Evolutionary conservation across 2,888 invertebrate species (phyloP).

Genomic region (Eupsilia transversa): DNA sequence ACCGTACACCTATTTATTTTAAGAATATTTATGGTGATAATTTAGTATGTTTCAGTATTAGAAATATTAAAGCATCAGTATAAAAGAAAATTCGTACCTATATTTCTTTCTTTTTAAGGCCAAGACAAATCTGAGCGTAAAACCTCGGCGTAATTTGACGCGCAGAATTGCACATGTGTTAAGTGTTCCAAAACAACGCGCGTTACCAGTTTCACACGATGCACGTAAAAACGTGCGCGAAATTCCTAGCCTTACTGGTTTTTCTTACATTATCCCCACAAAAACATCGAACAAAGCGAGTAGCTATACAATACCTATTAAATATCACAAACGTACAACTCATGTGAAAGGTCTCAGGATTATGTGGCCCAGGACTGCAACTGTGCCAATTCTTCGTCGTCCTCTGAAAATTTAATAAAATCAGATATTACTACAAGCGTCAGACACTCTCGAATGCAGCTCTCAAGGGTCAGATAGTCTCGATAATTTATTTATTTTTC

Average conservation of each 20-base stretch:
- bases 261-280: constrained; percentile 42
- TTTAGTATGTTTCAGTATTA: not conserved
- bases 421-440: not conserved
- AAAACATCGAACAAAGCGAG: constrained; percentile 35
- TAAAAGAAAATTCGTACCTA: not conserved
- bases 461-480: not conserved
- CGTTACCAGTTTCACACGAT: not conserved
- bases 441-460: not conserved
- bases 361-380: constrained; percentile 89
- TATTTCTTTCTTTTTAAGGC: not conserved
- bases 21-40: not conserved
- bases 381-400: constrained; percentile 83
- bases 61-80: not conserved
- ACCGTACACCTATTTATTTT: constrained; percentile 1
- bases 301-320: constrained; percentile 66
- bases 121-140: not conserved
- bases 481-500: no score
- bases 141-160: not conserved
- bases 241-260: not conserved
- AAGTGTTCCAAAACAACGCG: not conserved
- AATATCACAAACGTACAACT: constrained; percentile 76
- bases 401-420: constrained; percentile 79
- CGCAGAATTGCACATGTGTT: not conserved
- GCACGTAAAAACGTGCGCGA: not conserved
- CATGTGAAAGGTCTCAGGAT: constrained; percentile 46